Base-by-base conservation (phyloP, 2,888 invertebrate genomes). In the Yponomeuta evonymella region DNA sequence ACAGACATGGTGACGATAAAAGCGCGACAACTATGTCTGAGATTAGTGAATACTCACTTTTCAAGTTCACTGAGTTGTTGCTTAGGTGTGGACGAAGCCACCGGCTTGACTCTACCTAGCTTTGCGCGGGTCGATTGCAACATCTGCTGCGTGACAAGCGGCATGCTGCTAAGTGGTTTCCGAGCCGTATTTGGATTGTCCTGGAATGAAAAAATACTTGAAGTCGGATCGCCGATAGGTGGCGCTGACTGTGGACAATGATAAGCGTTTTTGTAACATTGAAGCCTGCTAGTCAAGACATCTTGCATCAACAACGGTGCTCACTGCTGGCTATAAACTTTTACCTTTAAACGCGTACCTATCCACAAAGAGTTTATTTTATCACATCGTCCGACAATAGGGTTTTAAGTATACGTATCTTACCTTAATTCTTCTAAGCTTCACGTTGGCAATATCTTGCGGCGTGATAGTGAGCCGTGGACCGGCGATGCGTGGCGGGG, bases 21-120 rank as follows among this genome's bases (percentile, higher is more conserved):
- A 6, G 5, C 43, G 9, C 43, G 1, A 5, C 9, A 8, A 43
- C 8, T 8, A 8, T 43, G 43, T 43, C 43, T 43, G 43, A 43
- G 43, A 8, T 33, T 43, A 43, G 43, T 43, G 9, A 58, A 15
- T 15, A 74, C 82, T 78, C 78, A 90, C 91, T 90, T 90, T 75
- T 90, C 91, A 73, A 91, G 77, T 62, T 90, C 91, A 0, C 79
- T 78, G 3, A 91, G 81, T 74, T 88, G 89, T 75, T 90, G 89
- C 73, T 89, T 90, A 1, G 90, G 90, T 0, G 92, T 92, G 12
- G 92, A 90, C n/a, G 93, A 82, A 70, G 93, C 91, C 65, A 91
- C 83, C 10, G 91, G 89, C 33, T 48, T 36, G 64, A 23, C 23
- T 86, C 83, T 73, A 90, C 87, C 91, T 73, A 93, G 87, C 80